A percentile compares a stretch with the other conserved stretches of the same genome.
phyloP scores from a whole-genome alignment of 2,113 vertebrate species.

The Strix aluco region DNA sequence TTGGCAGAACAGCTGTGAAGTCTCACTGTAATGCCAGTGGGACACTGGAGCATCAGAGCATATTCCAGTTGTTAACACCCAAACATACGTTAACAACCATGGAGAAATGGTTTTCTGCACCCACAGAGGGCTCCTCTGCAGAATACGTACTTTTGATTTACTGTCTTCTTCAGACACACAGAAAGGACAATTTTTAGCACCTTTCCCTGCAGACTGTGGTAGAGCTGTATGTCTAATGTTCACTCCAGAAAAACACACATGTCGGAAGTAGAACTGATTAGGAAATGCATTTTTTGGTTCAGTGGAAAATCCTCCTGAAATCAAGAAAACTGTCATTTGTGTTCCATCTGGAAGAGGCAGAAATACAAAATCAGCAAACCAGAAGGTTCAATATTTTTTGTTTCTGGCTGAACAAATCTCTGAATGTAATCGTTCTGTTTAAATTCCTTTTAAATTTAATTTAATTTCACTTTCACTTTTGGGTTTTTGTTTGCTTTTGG shows the following conservation, averaged over 20 bases:
- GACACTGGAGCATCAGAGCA: accelerated
- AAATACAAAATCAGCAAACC: background rate
- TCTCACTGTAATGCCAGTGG: background rate
- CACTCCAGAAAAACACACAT: background rate
- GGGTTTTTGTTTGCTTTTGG: background rate
- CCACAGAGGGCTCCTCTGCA: background rate
- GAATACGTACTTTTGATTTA: background rate
- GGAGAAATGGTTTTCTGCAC: background rate
- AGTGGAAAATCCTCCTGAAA: background rate
- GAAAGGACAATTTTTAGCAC: background rate
- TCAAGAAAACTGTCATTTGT: background rate
- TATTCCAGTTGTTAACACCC: slow-evolving; percentile 2
- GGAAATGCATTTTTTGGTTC: background rate
- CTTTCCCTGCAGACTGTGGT: background rate
- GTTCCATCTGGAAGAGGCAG: background rate
- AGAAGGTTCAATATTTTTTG: accelerated
- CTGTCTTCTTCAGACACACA: background rate
- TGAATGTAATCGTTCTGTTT: background rate
- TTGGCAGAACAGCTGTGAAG: slow-evolving; percentile 29
- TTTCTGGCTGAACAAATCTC: background rate
- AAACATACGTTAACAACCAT: background rate
- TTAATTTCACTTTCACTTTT: background rate
- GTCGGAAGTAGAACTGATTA: background rate
- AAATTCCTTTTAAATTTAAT: background rate
- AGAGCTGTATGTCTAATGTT: accelerated